These are phyloP conservation scores for Porites rus DNA, from an alignment of 92 coral and sea anemone genomes.

Conservation along the genomic window DNA sequence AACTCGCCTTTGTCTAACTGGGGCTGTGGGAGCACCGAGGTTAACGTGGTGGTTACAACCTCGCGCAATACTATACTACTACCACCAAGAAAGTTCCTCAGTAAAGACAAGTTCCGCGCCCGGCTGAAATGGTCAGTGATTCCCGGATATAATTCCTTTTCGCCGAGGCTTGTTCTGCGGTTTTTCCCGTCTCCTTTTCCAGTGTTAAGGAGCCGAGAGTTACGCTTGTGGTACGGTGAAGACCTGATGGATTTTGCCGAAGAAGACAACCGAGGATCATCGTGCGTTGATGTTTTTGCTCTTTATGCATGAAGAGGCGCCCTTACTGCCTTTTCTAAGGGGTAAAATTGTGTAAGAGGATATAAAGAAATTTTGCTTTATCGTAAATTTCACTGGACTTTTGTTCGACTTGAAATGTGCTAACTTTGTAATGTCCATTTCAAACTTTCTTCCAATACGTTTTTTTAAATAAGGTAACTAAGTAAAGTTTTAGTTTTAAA, in stretches of 20 bases:
- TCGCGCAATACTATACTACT: background rate
- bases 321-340: background rate
- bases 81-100: background rate
- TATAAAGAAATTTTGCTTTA: no score
- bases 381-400: no score
- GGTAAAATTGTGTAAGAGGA: no score
- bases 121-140: background rate
- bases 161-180: no score
- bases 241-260: background rate
- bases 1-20: background rate
- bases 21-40: background rate
- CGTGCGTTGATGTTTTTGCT: background rate
- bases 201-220: background rate
- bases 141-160: background rate
- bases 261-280: background rate
- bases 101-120: background rate
- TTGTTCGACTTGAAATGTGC: no score
- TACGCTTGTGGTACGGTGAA: slow-evolving; percentile 6
- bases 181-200: no score
- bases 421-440: no score
- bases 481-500: no score
- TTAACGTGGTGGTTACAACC: background rate
- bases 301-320: background rate
- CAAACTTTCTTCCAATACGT: no score
- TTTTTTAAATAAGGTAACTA: no score